Percentiles rank a stretch among this genome's conserved stretches.
phyloP scores from a whole-genome alignment of 2,888 invertebrate species.

The Trichacis sp. region DNA sequence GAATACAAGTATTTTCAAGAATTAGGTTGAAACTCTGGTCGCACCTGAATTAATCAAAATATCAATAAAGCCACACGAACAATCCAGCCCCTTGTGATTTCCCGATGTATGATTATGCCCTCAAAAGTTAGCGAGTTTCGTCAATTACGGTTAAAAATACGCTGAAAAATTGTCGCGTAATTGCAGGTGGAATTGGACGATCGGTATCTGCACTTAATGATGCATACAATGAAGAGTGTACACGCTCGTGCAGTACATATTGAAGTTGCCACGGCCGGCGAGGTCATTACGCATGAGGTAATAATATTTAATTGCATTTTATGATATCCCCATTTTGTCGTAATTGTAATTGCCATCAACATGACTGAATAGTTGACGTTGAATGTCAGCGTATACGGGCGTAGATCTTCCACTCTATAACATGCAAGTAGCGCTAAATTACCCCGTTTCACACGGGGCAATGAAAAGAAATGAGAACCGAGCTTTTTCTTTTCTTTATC shows the following conservation, averaged over 20 bases:
- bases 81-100: too few relatives aligned
- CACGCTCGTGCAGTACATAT: conserved; percentile 33
- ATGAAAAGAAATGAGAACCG: neutral
- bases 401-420: conserved; percentile 40
- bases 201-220: conserved; percentile 43
- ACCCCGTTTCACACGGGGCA: neutral
- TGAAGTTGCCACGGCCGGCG: conserved; percentile 50
- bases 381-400: conserved; percentile 40
- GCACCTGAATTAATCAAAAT: too few relatives aligned
- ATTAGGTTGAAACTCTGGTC: too few relatives aligned
- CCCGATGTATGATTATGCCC: too few relatives aligned
- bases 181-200: conserved; percentile 40
- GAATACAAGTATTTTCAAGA: too few relatives aligned
- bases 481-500: neutral
- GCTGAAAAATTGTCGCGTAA: conserved; percentile 34
- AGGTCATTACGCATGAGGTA: conserved; percentile 62
- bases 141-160: conserved; percentile 12
- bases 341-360: conserved; percentile 65
- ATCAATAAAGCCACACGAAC: too few relatives aligned
- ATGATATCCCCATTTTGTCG: conserved; percentile 65
- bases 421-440: conserved; percentile 29
- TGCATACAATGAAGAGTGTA: conserved; percentile 42
- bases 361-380: conserved; percentile 50
- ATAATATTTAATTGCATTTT: conserved; percentile 69
- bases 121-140: neutral